Conservation (phyloP, 2,113 vertebrate species). For the Silurus glanis region DNA sequence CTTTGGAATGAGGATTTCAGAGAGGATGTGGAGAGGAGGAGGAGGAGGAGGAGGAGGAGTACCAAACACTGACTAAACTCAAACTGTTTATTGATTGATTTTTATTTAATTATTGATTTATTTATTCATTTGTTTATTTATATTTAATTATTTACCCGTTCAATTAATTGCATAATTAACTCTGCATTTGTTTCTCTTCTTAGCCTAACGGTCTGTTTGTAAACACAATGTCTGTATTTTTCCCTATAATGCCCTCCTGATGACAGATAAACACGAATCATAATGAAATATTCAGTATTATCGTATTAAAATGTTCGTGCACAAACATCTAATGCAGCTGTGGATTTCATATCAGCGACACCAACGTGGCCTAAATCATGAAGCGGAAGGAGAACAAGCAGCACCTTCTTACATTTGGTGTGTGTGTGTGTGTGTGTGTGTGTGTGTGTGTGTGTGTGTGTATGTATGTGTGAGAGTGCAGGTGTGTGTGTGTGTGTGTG, state of each 20-base stretch:
- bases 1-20: constrained; percentile 47
- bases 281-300: background rate
- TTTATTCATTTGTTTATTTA: background rate
- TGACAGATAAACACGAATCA: background rate
- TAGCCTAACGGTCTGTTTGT: constrained; percentile 15
- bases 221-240: background rate
- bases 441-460: background rate
- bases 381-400: too few species aligned
- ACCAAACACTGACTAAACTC: constrained; percentile 67
- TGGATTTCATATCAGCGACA: background rate
- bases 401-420: too few species aligned
- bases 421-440: too few species aligned
- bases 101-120: background rate
- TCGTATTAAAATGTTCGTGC: background rate
- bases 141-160: background rate
- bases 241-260: constrained; percentile 40
- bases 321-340: background rate
- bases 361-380: background rate
- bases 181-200: constrained; percentile 6
- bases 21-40: background rate
- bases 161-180: background rate
- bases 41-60: constrained; percentile 41
- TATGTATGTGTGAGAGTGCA: too few species aligned
- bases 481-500: background rate
- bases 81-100: constrained; percentile 28